A percentile compares a stretch with the other conserved stretches of the same genome.
Conservation (phyloP, 2,888 invertebrate species). For the Sympetrum striolatum region DNA sequence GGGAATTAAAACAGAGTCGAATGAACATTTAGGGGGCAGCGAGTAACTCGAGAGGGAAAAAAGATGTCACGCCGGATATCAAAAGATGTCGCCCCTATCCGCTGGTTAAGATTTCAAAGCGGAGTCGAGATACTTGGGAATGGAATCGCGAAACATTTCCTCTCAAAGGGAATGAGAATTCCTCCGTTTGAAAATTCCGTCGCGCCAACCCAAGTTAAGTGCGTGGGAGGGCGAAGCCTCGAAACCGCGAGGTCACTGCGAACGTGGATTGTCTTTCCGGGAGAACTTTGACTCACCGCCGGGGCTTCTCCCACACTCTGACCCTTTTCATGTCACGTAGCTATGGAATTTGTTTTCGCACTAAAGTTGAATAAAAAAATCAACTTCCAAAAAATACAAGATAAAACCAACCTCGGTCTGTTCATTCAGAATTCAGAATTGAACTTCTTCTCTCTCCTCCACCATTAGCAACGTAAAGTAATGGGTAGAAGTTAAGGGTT, state of each 20-base stretch:
- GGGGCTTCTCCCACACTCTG: background rate
- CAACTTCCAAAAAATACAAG: no score
- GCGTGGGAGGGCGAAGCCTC: background rate
- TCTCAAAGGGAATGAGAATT: background rate
- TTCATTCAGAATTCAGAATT: no score
- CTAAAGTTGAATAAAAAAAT: no score
- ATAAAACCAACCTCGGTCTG: no score
- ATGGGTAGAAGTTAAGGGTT: no score
- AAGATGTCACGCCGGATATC: background rate
- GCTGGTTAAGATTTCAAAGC: constrained; percentile 30
- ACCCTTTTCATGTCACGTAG: no score
- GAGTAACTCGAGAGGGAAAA: background rate
- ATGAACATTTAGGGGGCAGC: background rate
- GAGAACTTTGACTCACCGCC: background rate
- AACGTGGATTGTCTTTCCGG: background rate
- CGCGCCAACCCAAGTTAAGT: background rate
- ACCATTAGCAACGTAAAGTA: no score
- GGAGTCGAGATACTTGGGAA: background rate
- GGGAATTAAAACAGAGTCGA: background rate
- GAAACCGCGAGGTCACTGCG: constrained; percentile 18
- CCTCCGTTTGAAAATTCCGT: background rate
- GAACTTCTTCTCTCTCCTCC: no score
- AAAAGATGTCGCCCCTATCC: background rate
- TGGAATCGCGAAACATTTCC: background rate
- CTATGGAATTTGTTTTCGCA: no score